phyloP scores from a whole-genome alignment of 2,113 vertebrate genomes.

The Aphelocoma coerulescens region DNA sequence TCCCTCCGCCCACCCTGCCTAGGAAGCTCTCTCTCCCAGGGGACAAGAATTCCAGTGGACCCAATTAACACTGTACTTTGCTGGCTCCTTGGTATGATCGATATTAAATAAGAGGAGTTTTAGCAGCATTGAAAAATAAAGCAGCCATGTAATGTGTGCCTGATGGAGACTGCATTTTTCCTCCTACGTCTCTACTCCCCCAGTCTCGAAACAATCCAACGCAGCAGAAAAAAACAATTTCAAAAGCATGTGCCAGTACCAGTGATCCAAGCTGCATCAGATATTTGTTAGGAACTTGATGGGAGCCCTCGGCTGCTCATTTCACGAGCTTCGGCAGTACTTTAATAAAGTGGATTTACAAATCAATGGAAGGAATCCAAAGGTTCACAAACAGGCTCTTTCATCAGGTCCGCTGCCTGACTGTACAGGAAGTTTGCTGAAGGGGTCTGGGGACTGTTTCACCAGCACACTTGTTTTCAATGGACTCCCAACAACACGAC shows the following conservation, averaged over 20 bases:
- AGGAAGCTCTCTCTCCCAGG: slow-evolving; percentile 60
- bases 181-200: neutral
- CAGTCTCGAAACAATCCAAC: neutral
- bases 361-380: slow-evolving; percentile 62
- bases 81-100: slow-evolving; percentile 66
- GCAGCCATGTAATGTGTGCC: slow-evolving; percentile 38
- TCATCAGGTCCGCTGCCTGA: slow-evolving; percentile 43
- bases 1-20: slow-evolving; percentile 42
- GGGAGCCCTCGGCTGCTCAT: slow-evolving; percentile 27
- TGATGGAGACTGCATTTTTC: neutral
- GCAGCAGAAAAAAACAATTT: neutral
- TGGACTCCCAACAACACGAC: slow-evolving; percentile 31
- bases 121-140: slow-evolving; percentile 65
- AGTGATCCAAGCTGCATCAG: neutral
- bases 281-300: slow-evolving; percentile 30
- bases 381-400: slow-evolving; percentile 57
- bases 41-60: slow-evolving; percentile 75
- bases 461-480: slow-evolving; percentile 42
- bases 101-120: slow-evolving; percentile 73
- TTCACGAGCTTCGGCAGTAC: slow-evolving; percentile 26
- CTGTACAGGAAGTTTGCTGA: slow-evolving; percentile 55
- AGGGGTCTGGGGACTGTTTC: slow-evolving; percentile 54
- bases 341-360: slow-evolving; percentile 60
- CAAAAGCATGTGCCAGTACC: neutral
- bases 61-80: slow-evolving; percentile 77